Base-by-base conservation (phyloP, 2,888 invertebrate genomes). In the Caenorhabditis macrosperma region DNA sequence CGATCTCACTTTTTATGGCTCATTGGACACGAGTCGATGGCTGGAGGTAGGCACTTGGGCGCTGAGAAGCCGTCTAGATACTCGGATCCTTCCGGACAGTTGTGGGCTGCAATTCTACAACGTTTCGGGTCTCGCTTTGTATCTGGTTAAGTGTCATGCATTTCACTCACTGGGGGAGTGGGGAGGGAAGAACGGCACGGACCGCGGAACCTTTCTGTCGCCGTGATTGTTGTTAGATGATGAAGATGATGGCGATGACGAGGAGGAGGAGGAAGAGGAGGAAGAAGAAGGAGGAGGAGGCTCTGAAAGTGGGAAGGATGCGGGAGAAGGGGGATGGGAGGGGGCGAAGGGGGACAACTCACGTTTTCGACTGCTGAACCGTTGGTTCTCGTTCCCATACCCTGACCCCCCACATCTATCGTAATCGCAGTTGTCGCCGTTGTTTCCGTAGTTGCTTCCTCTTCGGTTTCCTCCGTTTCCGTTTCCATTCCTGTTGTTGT, bases 11-110 rank as follows among this genome's bases (percentile, higher is more conserved):
- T 74, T 48, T 77, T 81, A 63, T 85, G 84, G 52, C 66, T 76
- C 74, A 82, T 44, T 2, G 84, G 84, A 76, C 84, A 85, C 1
- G 84, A 85, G 63, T 85, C 84, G 20, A 83, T 66, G 15, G 79
- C 84, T 33, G 84, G 84, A 55, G 82, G 84, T 35, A 63, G 61
- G 57, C 84, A 85, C 66, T 80, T 77, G 15, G 84, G 82, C 9
- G 74, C 75, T 9, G 35, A 59, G 44, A 61, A 52, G 26, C 78
- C 69, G 35, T 78, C 64, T 63, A 75, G 26, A 41, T 80, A 84
- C 55, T 84, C 84, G 2, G 71, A 26, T 24, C 83, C 83, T 26
- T 67, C 71, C 5, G 81, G 59, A 54, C 83, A 83, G 20, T 26
- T 55, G 17, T 38, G 35, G 54, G 41, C 75, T 75, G 71, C 6